Evolutionary conservation across 2,797 vertebrate species (phyloP), one percentile per base, ranked within the genome.

Genomic region (Tenualosa ilisha): DNA sequence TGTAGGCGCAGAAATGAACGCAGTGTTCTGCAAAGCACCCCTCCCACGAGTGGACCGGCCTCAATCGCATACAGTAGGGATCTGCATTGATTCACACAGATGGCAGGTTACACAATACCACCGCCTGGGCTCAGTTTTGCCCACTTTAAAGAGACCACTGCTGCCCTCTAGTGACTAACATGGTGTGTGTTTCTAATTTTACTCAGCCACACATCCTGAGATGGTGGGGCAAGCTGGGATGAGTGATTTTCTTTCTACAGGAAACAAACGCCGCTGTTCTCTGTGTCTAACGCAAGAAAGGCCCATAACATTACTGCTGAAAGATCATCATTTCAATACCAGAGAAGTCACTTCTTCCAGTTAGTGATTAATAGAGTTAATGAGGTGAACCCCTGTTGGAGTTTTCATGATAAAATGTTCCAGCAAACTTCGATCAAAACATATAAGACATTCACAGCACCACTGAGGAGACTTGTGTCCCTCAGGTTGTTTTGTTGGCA

Each of bases 151-250:
- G 63, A 86, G 85, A 83, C 54, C 50, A 84, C 56, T 82, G 63
- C 86, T 86, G 87, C 84, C 82, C 85, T 82, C 87, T 89, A 24
- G 50, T 86, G 89, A 86, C 13, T 51, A 81, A 2, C 50, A 2
- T 43, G 31, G 49, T 1, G 12, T 37, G 65, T 40, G 37, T 31
- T 8, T 12, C 24, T 50, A 11, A 26, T 24, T 63, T 37, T n/a
- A 20, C 9, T 51, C 61, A 31, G 3, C 15, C 15, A 12, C 26
- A 68, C 54, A n/a, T 15, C 37, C 61, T 43, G 24, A 84, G 49
- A 75, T 40, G 31, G 31, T 75, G 68, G 6, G 9, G 37, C 7
- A 20, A 46, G 72, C 37, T 20, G 6, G 40, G 72, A 43, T 79
- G 7, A 5, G 72, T 22, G 72, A 11, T 79, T 51, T 79, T 43